Conservation (phyloP, 2,888 invertebrate species). For the Cheilosia variabilis region DNA sequence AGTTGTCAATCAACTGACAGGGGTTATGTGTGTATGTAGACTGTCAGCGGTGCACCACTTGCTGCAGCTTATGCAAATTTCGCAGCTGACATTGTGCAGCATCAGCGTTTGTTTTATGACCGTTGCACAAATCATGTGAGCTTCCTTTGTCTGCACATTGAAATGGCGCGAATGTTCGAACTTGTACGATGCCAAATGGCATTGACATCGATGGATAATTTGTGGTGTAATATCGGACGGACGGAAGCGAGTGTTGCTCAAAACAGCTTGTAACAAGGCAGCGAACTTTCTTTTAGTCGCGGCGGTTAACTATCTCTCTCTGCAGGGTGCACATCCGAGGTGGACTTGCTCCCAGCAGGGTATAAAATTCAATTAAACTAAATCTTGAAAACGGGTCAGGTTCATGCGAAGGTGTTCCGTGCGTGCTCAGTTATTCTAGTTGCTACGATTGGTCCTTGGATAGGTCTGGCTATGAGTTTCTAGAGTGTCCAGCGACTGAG, state of each 20-base stretch:
- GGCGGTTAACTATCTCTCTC: too few relatives aligned
- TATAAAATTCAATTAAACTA: too few relatives aligned
- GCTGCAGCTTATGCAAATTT: slow-evolving; percentile 57
- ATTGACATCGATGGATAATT: slow-evolving; percentile 32
- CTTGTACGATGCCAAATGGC: slow-evolving; percentile 28
- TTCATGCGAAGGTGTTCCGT: too few relatives aligned
- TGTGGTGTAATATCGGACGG: neutral
- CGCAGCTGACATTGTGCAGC: slow-evolving; percentile 24
- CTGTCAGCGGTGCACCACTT: slow-evolving; percentile 34
- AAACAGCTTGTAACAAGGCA: too few relatives aligned
- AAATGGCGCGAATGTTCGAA: neutral
- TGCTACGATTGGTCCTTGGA: too few relatives aligned
- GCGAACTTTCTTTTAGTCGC: too few relatives aligned
- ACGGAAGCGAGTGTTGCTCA: neutral
- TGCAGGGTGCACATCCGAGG: too few relatives aligned
- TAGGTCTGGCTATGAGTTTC: too few relatives aligned
- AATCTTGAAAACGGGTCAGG: too few relatives aligned
- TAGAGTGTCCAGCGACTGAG: too few relatives aligned
- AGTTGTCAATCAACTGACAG: slow-evolving; percentile 62
- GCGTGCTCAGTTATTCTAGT: too few relatives aligned
- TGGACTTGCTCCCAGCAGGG: too few relatives aligned
- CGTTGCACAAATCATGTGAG: neutral
- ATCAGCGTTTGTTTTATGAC: slow-evolving; percentile 17
- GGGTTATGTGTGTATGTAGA: slow-evolving; percentile 9
- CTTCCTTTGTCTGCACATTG: slow-evolving; percentile 8